phyloP scores from a whole-genome alignment of 2,888 invertebrate genomes.

The Arge pagana region DNA sequence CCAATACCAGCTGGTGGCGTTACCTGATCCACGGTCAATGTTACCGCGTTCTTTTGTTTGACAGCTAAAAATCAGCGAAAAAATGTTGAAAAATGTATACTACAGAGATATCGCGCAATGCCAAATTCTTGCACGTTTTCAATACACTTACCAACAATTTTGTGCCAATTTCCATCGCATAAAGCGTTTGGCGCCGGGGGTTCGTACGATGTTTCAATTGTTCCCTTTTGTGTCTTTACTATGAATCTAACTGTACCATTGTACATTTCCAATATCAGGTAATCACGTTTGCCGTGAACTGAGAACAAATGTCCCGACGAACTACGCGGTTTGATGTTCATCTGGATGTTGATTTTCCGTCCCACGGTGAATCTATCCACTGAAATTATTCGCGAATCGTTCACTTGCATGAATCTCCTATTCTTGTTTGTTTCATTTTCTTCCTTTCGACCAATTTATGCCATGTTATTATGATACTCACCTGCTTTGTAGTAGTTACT shows the following conservation, averaged over 20 bases:
- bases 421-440: no score
- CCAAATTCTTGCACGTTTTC: not conserved
- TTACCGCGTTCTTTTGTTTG: conserved; percentile 89
- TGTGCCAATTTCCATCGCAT: conserved; percentile 97
- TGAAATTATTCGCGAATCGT: conserved; percentile 40
- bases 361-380: conserved; percentile 81
- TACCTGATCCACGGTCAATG: conserved; percentile 83
- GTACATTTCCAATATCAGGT: conserved; percentile 83
- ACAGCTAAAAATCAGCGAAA: conserved; percentile 63
- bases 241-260: conserved; percentile 83
- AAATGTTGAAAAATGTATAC: conserved; percentile 20
- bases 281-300: conserved; percentile 83
- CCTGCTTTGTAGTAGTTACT: conserved; percentile 67
- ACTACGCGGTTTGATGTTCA: conserved; percentile 87
- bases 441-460: not conserved
- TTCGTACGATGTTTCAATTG: conserved; percentile 72
- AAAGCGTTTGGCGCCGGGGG: conserved; percentile 70
- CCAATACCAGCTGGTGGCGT: conserved; percentile 77
- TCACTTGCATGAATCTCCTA: not conserved
- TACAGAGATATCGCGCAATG: not conserved
- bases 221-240: conserved; percentile 81
- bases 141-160: conserved; percentile 68
- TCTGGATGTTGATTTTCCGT: conserved; percentile 73
- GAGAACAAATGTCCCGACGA: conserved; percentile 84
- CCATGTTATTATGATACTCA: conserved; percentile 46